Evolutionary conservation across 2,888 invertebrate genomes (phyloP).

Genomic region (Amphipyra tragopoginis): DNA sequence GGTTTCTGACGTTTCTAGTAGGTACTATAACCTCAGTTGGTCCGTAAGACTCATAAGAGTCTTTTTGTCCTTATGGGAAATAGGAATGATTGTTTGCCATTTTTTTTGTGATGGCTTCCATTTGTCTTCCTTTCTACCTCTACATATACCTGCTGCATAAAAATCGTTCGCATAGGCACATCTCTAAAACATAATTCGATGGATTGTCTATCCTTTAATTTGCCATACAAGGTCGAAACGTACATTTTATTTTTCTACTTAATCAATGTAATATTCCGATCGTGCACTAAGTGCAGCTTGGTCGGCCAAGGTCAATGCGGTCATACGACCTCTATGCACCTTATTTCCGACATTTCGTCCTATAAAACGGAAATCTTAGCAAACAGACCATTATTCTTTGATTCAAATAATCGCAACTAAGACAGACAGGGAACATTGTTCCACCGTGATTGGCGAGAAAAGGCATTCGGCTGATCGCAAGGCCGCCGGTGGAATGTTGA

Average conservation of each 20-base stretch:
- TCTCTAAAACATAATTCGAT: conserved; percentile 7
- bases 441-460: conserved; percentile 59
- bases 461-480: conserved; percentile 71
- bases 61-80: no score
- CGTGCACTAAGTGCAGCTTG: conserved; percentile 22
- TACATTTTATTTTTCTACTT: conserved; percentile 24
- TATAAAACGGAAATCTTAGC: conserved; percentile 38
- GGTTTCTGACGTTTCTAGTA: no score
- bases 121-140: no score
- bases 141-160: no score
- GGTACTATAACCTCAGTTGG: no score
- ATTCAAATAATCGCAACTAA: conserved; percentile 54
- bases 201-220: neutral
- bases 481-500: conserved; percentile 76
- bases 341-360: conserved; percentile 21
- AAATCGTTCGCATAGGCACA: no score
- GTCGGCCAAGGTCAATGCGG: conserved; percentile 18
- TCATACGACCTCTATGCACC: conserved; percentile 33
- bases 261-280: conserved; percentile 19
- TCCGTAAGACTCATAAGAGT: no score
- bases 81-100: no score
- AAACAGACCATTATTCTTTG: conserved; percentile 30
- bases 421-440: conserved; percentile 56
- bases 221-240: conserved; percentile 22
- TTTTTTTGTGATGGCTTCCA: no score